Evolutionary conservation across 1,140 invertebrate genomes (phyloP), one percentile per base, ranked within the genome.

Genomic region (Matsumurasca onukii): DNA sequence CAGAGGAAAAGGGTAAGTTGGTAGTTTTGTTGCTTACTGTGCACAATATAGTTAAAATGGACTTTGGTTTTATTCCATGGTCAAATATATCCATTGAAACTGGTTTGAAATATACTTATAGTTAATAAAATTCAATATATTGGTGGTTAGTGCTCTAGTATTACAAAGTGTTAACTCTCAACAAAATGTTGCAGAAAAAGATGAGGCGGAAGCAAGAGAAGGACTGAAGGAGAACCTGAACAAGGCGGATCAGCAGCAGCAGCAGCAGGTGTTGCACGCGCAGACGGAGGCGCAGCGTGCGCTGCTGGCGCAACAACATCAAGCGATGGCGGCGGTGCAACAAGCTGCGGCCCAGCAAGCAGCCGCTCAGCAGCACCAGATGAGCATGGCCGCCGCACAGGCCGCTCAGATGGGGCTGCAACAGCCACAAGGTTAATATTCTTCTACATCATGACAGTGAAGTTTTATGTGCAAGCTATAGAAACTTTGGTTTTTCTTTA

Each of bases 331-430:
- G n/a, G 55, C 55, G 12, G 24, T 27, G 25, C 55, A 59, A 24
- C 55, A 59, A 13, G 55, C 55, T 24, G 55, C 55, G 30, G 55
- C 55, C 15, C 55, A 59, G 25, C 55, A 59, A 27, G 55, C 55
- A 22, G 55, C 55, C 12, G 55, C 55, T 22, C 24, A 9, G 25
- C 55, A 59, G 24, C 49, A 52, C 3, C 55, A 59, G 24, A 22
- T 27, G 55, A 22, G 24, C 3, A 27, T 59, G 55, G 12, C 55
- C 3, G 2, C 30, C 2, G 55, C 55, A 9, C n/a, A n/a, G n/a
- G 55, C 55, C 3, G 55, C 55, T 12, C 55, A 59, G 55, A 25
- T 59, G 24, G 55, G 13, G 3, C 49, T n/a, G 49, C 13, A 22
- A 27, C 55, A 25, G 15, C 15, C 22, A 27, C 55, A 59, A 29